Percentiles rank a stretch among this genome's conserved stretches.
Evolutionary conservation across 2,113 vertebrate genomes (phyloP).

Genomic region (Phyllostomus hastatus): DNA sequence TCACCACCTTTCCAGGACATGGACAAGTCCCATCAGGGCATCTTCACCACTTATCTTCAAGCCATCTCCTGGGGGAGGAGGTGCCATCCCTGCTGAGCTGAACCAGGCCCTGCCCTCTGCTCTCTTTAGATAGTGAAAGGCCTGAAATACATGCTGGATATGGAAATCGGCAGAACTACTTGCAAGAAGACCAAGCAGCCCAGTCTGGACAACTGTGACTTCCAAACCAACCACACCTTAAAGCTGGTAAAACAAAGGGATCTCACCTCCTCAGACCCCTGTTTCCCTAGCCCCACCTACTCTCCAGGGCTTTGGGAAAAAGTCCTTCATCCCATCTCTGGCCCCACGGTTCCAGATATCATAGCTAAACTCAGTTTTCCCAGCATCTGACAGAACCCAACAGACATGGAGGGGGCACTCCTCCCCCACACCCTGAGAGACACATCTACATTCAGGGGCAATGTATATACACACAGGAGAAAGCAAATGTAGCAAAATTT

Average conservation of each 20-base stretch:
- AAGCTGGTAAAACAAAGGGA: conserved; percentile 64
- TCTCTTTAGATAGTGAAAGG: conserved; percentile 80
- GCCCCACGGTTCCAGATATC: rapidly evolving
- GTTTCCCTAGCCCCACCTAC: no score
- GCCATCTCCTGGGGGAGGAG: neutral
- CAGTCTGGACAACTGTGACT: conserved; percentile 77
- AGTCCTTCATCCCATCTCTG: neutral
- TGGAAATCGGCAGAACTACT: conserved; percentile 75
- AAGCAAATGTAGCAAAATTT: neutral
- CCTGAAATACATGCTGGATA: conserved; percentile 79
- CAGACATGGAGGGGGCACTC: neutral
- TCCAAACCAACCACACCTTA: conserved; percentile 74
- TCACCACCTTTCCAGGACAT: neutral
- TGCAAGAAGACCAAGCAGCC: conserved; percentile 76
- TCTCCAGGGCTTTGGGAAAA: neutral
- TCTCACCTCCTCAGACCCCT: no score
- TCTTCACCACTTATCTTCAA: neutral
- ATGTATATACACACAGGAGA: neutral
- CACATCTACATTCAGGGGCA: neutral
- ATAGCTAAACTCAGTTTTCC: neutral
- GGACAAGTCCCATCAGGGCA: no score
- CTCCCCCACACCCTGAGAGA: neutral
- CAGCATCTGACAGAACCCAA: rapidly evolving
- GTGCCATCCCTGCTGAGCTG: neutral
- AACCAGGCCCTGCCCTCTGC: neutral